These are phyloP conservation scores for Bombus waltoni DNA, from an alignment of 1,140 invertebrate genomes.

Conservation along the genomic window DNA sequence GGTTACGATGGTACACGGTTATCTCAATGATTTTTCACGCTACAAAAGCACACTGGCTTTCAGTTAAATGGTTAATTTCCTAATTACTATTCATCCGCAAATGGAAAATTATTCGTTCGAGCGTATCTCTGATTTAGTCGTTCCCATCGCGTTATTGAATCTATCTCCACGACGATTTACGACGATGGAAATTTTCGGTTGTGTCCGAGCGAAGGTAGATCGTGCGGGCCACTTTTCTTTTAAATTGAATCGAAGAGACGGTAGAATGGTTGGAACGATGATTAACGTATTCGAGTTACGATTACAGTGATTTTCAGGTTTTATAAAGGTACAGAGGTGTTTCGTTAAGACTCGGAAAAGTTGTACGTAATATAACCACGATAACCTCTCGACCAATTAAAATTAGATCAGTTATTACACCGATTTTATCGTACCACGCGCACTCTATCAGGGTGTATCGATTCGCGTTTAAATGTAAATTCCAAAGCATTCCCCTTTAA, in stretches of 20 bases:
- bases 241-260: background rate
- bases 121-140: background rate
- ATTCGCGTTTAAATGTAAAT: constrained; percentile 23
- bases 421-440: background rate
- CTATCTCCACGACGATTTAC: background rate
- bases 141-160: background rate
- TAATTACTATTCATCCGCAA: constrained; percentile 11
- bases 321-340: too few species aligned
- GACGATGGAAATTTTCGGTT: background rate
- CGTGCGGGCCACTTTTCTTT: background rate
- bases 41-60: background rate
- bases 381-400: background rate
- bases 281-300: background rate
- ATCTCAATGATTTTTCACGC: constrained; percentile 7
- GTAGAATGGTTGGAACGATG: background rate
- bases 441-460: background rate
- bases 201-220: background rate
- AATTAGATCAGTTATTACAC: background rate
- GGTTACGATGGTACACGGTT: background rate
- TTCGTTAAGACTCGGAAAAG: background rate
- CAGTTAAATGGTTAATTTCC: background rate
- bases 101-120: constrained; percentile 25
- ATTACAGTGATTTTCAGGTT: background rate
- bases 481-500: background rate
- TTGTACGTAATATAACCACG: background rate